These are phyloP conservation scores for Condylura cristata DNA, from an alignment of 2,113 vertebrate genomes.

Conservation along the genomic window DNA sequence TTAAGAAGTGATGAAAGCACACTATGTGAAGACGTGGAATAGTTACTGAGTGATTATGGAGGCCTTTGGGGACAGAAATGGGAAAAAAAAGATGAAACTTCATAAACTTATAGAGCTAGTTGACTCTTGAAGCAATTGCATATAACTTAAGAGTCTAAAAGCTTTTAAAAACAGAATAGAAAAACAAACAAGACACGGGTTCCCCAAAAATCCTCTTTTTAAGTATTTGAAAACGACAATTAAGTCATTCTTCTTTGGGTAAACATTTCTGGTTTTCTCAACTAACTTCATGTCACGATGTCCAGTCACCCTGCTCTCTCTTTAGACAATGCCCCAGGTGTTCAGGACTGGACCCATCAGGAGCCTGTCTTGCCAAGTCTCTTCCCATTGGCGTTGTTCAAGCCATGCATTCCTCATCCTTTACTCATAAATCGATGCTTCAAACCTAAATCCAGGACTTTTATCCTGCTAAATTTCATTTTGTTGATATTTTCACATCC, in stretches of 20 bases:
- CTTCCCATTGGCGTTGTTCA: background rate
- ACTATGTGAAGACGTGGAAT: background rate
- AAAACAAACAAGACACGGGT: background rate
- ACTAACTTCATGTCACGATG: background rate
- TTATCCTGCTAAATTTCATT: background rate
- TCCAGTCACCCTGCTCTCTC: background rate
- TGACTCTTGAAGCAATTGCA: background rate
- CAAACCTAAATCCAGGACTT: background rate
- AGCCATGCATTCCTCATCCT: background rate
- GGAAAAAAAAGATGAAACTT: background rate
- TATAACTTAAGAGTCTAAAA: background rate
- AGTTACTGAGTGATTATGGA: background rate
- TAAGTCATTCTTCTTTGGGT: background rate
- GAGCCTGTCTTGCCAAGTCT: too few relatives aligned
- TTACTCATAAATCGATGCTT: background rate
- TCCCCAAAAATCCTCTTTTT: background rate
- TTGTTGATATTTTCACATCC: background rate
- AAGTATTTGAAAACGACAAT: background rate
- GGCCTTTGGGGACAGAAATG: too few relatives aligned
- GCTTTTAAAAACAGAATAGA: background rate
- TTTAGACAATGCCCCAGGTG: too few relatives aligned
- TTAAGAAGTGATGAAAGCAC: background rate
- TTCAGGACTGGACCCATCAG: background rate
- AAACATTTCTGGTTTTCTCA: background rate
- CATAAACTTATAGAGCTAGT: background rate